Evolutionary conservation across 2,113 vertebrate genomes (phyloP).

Genomic region (Zeus faber): DNA sequence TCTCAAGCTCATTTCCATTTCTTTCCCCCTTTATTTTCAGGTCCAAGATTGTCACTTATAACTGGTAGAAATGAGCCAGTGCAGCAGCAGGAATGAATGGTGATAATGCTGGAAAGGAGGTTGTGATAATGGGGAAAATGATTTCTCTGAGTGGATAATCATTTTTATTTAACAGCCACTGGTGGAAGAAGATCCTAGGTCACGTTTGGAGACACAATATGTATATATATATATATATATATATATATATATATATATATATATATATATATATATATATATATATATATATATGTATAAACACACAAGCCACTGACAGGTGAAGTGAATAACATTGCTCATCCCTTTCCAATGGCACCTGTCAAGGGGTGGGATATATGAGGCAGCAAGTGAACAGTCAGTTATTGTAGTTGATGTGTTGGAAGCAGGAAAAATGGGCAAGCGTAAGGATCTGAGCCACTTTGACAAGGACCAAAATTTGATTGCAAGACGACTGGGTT

Average conservation of each 20-base stretch:
- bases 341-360: too few relatives aligned
- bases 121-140: conserved; percentile 20
- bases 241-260: too few relatives aligned
- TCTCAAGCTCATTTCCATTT: conserved; percentile 41
- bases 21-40: conserved; percentile 17
- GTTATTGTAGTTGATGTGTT: too few relatives aligned
- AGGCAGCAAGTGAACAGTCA: too few relatives aligned
- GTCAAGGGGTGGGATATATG: too few relatives aligned
- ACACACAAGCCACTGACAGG: neutral
- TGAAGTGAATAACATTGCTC: too few relatives aligned
- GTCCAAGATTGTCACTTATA: conserved; percentile 31
- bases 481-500: too few relatives aligned
- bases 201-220: neutral
- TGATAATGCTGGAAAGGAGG: conserved; percentile 17
- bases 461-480: too few relatives aligned
- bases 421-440: too few relatives aligned
- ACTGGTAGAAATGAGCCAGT: conserved; percentile 8
- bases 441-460: too few relatives aligned
- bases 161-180: conserved; percentile 3
- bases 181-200: conserved; percentile 8
- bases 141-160: conserved; percentile 29
- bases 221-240: neutral
- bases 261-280: too few relatives aligned
- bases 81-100: conserved; percentile 5
- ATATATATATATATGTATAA: too few relatives aligned